Conservation (phyloP, 2,888 invertebrate species). For the Hyposoter didymator region DNA sequence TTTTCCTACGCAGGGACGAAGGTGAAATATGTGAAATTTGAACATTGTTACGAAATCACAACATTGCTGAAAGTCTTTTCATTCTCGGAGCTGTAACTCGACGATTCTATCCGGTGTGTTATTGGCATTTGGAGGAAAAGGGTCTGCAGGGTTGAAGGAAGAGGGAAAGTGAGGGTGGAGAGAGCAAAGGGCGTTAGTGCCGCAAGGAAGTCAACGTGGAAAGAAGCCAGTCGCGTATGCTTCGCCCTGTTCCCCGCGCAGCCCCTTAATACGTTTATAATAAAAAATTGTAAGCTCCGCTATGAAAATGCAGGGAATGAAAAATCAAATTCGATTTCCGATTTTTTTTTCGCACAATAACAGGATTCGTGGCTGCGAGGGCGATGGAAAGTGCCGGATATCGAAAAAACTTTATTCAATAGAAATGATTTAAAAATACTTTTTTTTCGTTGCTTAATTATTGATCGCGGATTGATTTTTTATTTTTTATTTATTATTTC, state of each 20-base stretch:
- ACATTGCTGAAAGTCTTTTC: slow-evolving; percentile 18
- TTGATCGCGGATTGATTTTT: not conserved
- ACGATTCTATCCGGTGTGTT: slow-evolving; percentile 35
- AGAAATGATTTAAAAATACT: not conserved
- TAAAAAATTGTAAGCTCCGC: slow-evolving; percentile 69
- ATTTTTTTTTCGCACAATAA: slow-evolving; percentile 22
- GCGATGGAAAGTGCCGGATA: slow-evolving; percentile 13
- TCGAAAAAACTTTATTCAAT: not conserved
- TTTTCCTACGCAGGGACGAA: not conserved
- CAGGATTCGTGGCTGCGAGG: not conserved
- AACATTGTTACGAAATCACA: slow-evolving; percentile 1
- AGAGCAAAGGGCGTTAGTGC: slow-evolving; percentile 15
- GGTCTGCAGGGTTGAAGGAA: not conserved
- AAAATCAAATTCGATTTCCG: slow-evolving; percentile 65
- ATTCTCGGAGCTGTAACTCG: slow-evolving; percentile 25
- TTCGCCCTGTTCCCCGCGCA: not conserved
- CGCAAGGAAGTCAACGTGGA: slow-evolving; percentile 8
- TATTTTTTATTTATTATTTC: not conserved
- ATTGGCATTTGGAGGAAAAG: slow-evolving; percentile 30
- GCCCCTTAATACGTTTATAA: slow-evolving; percentile 73
- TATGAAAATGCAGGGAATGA: slow-evolving; percentile 69
- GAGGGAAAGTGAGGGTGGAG: not conserved
- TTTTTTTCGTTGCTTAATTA: not conserved
- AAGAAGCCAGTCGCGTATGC: slow-evolving; percentile 53
- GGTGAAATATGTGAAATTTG: not conserved